Evolutionary conservation across 1,140 invertebrate species (phyloP), one percentile per base, ranked within the genome.

Genomic region (Coelopa frigida): DNA sequence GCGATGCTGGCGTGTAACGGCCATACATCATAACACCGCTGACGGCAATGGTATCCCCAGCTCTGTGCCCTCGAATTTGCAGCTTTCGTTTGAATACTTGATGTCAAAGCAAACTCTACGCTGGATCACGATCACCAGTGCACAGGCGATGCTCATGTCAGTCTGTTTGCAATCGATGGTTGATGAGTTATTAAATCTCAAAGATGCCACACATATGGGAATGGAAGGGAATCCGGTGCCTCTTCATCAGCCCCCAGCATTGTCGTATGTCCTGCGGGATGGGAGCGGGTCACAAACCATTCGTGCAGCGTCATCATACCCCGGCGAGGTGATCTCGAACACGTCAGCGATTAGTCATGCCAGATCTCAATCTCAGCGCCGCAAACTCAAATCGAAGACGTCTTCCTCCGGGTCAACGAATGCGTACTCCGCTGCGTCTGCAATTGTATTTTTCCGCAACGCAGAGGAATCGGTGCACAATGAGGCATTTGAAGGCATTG

Each of bases 1-100:
- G 84, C 79, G 88, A 52, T 95, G 93, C 58, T 98, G 94, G 94
- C 77, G 93, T 53, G 93, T 98, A n/a, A 94, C 87, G 18, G 90
- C 85, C 0, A 72, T 85, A 48, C 85, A 86, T 55, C 62, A 11
- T 36, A 14, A 22, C n/a, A 44, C 14, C 45, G 31, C 18, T n/a
- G 21, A 20, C 12, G 42, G 15, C 11, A 44, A 35, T 33, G 18
- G 24, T 6, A 17, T 6, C 17, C 27, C 15, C 24, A 35, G 12
- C 18, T 44, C 27, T 37, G 47, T 55, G 17, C 53, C 59, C 4
- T 45, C 59, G 1, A 60, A 66, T 27, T 44, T 62, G 11, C 62
- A 97, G 70, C 70, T 98, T 12, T 91, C 92, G 0, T 96, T 97
- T 74, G 94, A 98, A 74, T 98, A 98, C 77, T 75, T 97, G 12